These are phyloP conservation scores for Picathartes gymnocephalus DNA, from an alignment of 2,113 vertebrate species.

Conservation along the genomic window DNA sequence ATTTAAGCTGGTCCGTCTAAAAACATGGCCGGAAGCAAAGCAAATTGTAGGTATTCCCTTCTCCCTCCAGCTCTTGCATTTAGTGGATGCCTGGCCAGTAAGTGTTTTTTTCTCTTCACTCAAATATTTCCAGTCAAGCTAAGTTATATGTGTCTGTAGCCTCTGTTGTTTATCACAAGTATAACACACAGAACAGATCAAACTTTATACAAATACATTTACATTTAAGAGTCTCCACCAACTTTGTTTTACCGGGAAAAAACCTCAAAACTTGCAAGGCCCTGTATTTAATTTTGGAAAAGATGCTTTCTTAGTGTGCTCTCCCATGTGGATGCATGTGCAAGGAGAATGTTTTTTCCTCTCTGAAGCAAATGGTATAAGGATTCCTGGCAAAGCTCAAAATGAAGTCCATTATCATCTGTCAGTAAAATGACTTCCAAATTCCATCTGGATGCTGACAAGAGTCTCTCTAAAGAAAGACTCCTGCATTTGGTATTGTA, in stretches of 20 bases:
- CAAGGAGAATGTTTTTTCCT: background rate
- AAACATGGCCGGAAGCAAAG: background rate
- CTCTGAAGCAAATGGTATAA: background rate
- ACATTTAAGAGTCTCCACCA: background rate
- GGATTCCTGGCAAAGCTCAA: constrained; percentile 38
- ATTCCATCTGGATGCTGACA: constrained; percentile 34
- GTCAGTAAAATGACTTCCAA: constrained; percentile 43
- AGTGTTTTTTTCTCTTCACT: background rate
- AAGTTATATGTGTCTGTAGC: background rate
- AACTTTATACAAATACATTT: background rate
- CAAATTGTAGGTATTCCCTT: background rate
- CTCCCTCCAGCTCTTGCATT: background rate
- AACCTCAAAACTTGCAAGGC: background rate
- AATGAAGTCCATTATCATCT: constrained; percentile 50
- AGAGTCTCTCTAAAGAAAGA: background rate
- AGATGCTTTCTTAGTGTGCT: background rate
- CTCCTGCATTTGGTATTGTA: background rate
- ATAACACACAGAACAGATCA: background rate
- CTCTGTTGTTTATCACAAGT: background rate
- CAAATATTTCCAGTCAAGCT: background rate
- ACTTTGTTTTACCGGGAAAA: background rate
- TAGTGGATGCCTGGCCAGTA: background rate
- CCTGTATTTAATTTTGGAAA: constrained; percentile 11
- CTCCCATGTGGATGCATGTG: background rate
- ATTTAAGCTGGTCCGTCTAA: background rate